These are phyloP conservation scores for Australoheros scitulus DNA, from an alignment of 2,113 vertebrate genomes.

Conservation along the genomic window DNA sequence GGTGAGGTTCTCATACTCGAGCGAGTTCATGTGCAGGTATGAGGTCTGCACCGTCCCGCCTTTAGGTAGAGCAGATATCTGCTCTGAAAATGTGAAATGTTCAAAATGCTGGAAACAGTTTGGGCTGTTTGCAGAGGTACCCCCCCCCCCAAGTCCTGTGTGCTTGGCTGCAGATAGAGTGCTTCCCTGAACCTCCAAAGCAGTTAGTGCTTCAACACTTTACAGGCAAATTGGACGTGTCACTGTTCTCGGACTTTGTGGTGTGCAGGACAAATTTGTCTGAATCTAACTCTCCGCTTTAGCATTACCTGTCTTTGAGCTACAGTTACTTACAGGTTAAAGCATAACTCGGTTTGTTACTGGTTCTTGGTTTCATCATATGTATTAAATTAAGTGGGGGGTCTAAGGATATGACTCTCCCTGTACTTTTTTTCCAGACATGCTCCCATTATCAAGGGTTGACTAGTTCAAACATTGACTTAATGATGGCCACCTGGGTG, in stretches of 20 bases:
- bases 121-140: not conserved
- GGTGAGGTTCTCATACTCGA: not conserved
- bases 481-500: too few species aligned
- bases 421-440: too few species aligned
- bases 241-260: not conserved
- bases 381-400: not conserved
- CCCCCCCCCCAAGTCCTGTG: not conserved
- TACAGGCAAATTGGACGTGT: not conserved
- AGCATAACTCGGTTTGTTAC: not conserved
- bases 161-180: not conserved
- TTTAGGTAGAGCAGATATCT: not conserved
- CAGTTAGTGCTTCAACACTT: not conserved
- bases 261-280: not conserved
- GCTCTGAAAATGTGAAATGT: slow-evolving; percentile 58
- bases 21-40: not conserved
- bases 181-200: not conserved
- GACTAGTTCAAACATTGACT: not conserved
- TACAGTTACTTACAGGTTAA: not conserved
- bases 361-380: not conserved
- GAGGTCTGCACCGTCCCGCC: not conserved
- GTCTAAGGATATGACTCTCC: not conserved
- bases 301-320: not conserved
- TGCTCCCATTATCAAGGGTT: not conserved
- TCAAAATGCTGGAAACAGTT: slow-evolving; percentile 59
- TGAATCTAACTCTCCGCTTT: not conserved